These are phyloP conservation scores for Melinopterus prodromus DNA, from an alignment of 2,888 invertebrate species.

Conservation along the genomic window DNA sequence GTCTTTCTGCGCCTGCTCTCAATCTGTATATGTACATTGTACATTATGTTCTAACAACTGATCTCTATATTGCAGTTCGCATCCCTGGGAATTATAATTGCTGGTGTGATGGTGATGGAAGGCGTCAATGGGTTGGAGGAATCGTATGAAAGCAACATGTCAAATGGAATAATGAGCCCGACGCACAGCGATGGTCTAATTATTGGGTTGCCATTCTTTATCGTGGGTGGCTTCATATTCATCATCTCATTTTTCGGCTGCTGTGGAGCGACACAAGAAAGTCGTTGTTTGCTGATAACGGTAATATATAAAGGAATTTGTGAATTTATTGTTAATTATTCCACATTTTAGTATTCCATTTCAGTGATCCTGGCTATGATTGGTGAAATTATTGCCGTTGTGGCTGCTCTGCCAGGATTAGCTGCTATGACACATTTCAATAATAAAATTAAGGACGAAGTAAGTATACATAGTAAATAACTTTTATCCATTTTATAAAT, in stretches of 20 bases:
- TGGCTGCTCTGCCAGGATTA: not conserved
- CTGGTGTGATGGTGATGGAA: not conserved
- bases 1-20: too few species aligned
- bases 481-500: too few species aligned
- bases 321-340: not conserved
- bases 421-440: not conserved
- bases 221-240: not conserved
- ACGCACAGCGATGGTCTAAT: not conserved
- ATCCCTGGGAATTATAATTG: not conserved
- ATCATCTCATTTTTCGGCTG: not conserved
- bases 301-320: not conserved
- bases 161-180: too few species aligned
- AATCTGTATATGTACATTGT: too few species aligned
- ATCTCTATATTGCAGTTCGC: not conserved
- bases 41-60: not conserved
- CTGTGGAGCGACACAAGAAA: not conserved
- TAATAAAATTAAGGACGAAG: not conserved
- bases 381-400: not conserved
- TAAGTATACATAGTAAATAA: not conserved
- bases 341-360: not conserved
- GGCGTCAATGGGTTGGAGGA: not conserved
- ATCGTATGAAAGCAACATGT: too few species aligned
- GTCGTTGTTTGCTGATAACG: not conserved
- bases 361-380: not conserved
- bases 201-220: not conserved